A percentile compares a stretch with the other conserved stretches of the same genome.
Conservation (phyloP, 2,888 invertebrate species). For the Microplitis manilae region DNA sequence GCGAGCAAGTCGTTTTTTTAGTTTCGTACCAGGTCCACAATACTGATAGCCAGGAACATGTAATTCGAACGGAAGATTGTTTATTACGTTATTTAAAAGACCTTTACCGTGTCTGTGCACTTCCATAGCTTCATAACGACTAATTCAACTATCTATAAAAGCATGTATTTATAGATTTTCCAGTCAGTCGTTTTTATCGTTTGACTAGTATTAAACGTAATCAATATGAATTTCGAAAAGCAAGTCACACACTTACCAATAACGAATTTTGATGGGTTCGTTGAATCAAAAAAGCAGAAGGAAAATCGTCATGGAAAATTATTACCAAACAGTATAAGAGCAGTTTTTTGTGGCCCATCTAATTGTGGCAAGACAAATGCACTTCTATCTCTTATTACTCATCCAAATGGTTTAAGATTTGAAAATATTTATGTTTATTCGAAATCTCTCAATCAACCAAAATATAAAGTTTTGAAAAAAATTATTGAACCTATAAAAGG, state of each 20-base stretch:
- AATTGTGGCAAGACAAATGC: slow-evolving; percentile 51
- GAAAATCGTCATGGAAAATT: neutral
- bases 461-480: slow-evolving; percentile 46
- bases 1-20: slow-evolving; percentile 45
- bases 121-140: slow-evolving; percentile 48
- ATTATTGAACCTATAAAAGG: slow-evolving; percentile 49
- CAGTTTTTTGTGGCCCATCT: slow-evolving; percentile 43
- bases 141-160: slow-evolving; percentile 17
- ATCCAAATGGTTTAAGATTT: slow-evolving; percentile 47
- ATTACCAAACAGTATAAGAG: slow-evolving; percentile 54
- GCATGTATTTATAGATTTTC: no score
- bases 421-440: slow-evolving; percentile 48
- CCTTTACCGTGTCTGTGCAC: neutral
- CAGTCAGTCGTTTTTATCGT: neutral
- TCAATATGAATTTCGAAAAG: slow-evolving; percentile 38
- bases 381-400: slow-evolving; percentile 42
- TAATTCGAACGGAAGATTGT: slow-evolving; percentile 36
- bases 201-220: neutral
- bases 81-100: slow-evolving; percentile 13
- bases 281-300: neutral
- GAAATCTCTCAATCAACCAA: slow-evolving; percentile 61
- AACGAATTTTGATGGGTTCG: neutral
- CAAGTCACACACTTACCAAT: slow-evolving; percentile 18
- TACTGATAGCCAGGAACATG: no score
- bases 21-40: slow-evolving; percentile 57